Conservation (phyloP, 1,140 invertebrate species). For the Oedothorax gibbosus region DNA sequence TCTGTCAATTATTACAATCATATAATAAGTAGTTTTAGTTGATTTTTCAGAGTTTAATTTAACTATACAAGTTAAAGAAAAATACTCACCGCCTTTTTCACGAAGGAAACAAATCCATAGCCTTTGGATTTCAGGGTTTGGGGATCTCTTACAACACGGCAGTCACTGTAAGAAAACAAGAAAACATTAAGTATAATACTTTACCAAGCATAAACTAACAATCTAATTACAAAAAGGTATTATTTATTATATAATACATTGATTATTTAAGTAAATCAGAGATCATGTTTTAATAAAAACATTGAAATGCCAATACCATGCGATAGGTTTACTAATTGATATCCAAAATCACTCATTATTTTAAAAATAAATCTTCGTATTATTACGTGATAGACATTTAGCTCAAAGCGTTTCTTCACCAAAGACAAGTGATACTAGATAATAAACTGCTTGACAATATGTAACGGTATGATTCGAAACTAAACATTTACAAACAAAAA, state of each 20-base stretch:
- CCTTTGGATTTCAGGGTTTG: conserved; percentile 99
- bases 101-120: conserved; percentile 99
- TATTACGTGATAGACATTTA: neutral
- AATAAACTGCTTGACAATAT: too few relatives aligned
- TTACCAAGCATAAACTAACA: neutral
- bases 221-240: neutral
- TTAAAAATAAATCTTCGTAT: neutral
- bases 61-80: neutral
- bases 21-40: too few relatives aligned
- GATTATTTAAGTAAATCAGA: neutral
- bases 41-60: too few relatives aligned
- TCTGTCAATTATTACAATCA: too few relatives aligned
- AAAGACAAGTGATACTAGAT: too few relatives aligned
- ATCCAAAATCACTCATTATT: neutral
- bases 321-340: neutral
- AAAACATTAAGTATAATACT: neutral
- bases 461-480: too few relatives aligned
- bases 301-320: too few relatives aligned
- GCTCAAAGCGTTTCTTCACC: neutral
- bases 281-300: neutral
- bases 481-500: too few relatives aligned
- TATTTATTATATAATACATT: neutral
- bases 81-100: conserved; percentile 81
- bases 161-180: conserved; percentile 75
- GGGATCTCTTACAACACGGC: conserved; percentile 97